Evolutionary conservation across 2,888 invertebrate species (phyloP).

Genomic region (Apotomis turbidana): DNA sequence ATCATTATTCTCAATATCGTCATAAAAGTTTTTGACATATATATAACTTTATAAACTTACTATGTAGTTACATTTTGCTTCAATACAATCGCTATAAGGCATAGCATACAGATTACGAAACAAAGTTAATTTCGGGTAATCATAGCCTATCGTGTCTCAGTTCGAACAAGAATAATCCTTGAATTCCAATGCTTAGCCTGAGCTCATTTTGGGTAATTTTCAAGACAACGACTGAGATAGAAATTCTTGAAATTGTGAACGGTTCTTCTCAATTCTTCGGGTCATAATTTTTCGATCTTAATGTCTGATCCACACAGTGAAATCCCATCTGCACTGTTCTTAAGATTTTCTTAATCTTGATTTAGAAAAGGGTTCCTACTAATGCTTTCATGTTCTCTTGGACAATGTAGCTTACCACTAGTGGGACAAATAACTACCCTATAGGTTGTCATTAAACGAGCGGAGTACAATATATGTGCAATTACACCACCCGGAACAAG

Average conservation of each 20-base stretch:
- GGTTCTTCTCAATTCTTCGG: conserved; percentile 1
- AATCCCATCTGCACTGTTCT: conserved; percentile 5
- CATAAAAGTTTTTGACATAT: not conserved
- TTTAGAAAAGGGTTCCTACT: not conserved
- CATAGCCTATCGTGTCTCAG: conserved; percentile 18
- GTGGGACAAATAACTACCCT: no score
- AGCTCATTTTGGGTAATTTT: conserved; percentile 13
- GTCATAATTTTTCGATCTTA: conserved; percentile 21
- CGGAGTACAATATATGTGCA: no score
- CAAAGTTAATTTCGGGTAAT: conserved; percentile 23
- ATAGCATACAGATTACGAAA: conserved; percentile 20
- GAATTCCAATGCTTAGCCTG: conserved; percentile 25
- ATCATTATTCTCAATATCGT: not conserved
- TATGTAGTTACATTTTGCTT: not conserved
- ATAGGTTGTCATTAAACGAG: no score
- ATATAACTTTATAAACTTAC: not conserved
- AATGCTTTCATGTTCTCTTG: not conserved
- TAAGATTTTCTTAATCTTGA: conserved; percentile 2
- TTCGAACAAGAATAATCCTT: conserved; percentile 23
- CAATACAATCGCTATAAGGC: not conserved
- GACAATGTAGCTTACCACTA: not conserved
- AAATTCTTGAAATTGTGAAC: conserved; percentile 21
- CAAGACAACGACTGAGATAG: conserved; percentile 15
- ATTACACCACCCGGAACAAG: no score
- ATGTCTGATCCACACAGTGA: conserved; percentile 6